Percentiles rank a stretch among this genome's conserved stretches.
Evolutionary conservation across 2,113 vertebrate species (phyloP).

Genomic region (Notothenia rossii): DNA sequence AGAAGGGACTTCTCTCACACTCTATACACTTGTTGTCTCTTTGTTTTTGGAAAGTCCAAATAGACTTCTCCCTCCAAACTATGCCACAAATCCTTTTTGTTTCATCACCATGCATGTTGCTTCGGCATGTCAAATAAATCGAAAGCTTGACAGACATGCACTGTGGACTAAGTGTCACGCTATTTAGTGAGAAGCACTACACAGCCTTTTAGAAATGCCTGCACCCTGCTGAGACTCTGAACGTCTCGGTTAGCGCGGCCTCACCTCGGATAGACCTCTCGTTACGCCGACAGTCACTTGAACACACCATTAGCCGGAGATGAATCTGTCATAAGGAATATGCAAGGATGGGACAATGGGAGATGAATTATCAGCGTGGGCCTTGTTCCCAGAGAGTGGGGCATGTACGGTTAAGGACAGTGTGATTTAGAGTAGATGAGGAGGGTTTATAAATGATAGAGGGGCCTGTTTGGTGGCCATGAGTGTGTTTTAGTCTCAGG

Average conservation of each 20-base stretch:
- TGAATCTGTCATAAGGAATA: constrained; percentile 47
- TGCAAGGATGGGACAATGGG: constrained; percentile 20
- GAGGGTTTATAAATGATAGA: constrained; percentile 6
- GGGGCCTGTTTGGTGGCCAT: not conserved
- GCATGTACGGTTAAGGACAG: constrained; percentile 41
- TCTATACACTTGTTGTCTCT: too few relatives aligned
- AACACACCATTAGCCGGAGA: constrained; percentile 44
- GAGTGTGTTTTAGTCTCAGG: not conserved
- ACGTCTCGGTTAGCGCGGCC: constrained; percentile 19
- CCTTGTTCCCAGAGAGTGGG: constrained; percentile 24
- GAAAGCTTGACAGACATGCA: not conserved
- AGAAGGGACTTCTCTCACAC: too few relatives aligned
- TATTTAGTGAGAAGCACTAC: not conserved
- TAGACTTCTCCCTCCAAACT: not conserved
- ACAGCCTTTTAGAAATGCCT: not conserved
- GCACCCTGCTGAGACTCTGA: constrained; percentile 25
- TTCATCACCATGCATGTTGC: not conserved
- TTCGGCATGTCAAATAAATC: not conserved
- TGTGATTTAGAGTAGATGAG: constrained; percentile 27
- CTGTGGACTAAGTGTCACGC: not conserved
- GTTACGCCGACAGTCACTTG: constrained; percentile 33
- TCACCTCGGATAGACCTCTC: constrained; percentile 27
- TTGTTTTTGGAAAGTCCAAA: too few relatives aligned
- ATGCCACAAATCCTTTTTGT: not conserved
- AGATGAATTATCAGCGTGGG: constrained; percentile 15